Percentiles rank a stretch among this genome's conserved stretches.
phyloP scores from a whole-genome alignment of 2,113 vertebrate species.

The Ctenodactylus gundi region DNA sequence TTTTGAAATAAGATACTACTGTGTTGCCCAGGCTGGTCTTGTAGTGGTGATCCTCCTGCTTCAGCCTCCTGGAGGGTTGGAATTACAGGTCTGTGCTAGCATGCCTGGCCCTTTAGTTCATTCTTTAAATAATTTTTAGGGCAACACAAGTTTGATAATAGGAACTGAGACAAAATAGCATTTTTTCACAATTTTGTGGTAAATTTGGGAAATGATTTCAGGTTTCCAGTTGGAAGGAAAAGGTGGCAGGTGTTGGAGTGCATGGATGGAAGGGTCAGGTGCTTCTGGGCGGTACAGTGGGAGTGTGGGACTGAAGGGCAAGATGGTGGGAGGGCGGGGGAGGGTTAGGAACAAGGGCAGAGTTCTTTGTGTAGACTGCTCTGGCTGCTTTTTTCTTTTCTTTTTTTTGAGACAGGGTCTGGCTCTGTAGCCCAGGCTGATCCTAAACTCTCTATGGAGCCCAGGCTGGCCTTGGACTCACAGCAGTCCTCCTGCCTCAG shows the following conservation, averaged over 20 bases:
- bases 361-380: neutral
- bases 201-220: conserved; percentile 1
- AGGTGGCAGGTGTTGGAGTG: neutral
- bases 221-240: neutral
- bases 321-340: neutral
- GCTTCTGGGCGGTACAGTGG: no score
- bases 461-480: no score
- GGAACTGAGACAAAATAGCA: neutral
- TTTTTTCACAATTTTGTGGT: neutral
- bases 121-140: neutral
- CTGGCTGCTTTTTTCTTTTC: no score
- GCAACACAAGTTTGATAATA: neutral
- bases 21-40: neutral
- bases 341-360: neutral
- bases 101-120: neutral
- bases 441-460: no score
- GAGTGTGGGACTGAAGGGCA: neutral
- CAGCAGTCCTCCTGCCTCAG: no score
- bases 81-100: neutral
- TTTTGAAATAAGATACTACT: neutral
- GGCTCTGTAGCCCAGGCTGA: no score
- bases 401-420: no score
- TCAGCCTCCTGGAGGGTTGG: neutral
- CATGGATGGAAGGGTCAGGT: no score
- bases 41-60: neutral